A percentile compares a stretch with the other conserved stretches of the same genome.
Conservation (phyloP, 2,888 invertebrate species). For the Lepas anatifera region DNA sequence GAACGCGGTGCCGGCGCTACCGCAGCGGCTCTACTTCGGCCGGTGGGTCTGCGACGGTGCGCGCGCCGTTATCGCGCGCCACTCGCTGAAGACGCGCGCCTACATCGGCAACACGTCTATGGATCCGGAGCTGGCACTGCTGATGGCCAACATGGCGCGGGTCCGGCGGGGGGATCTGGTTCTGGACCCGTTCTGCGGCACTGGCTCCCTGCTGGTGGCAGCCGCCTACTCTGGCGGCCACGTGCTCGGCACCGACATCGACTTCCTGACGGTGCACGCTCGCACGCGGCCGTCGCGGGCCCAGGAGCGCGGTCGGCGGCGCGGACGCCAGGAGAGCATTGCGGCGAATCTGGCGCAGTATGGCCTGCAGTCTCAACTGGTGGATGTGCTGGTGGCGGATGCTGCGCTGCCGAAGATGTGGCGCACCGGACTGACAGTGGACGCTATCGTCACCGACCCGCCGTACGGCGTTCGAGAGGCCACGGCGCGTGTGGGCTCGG, state of each 20-base stretch:
- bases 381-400: conserved; percentile 85
- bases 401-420: conserved; percentile 65
- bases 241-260: too few relatives aligned
- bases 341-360: conserved; percentile 81
- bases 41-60: conserved; percentile 71
- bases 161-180: conserved; percentile 58
- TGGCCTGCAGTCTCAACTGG: conserved; percentile 54
- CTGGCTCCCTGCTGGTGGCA: conserved; percentile 65
- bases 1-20: conserved; percentile 49
- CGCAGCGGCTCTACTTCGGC: conserved; percentile 21
- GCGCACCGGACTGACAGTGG: conserved; percentile 55
- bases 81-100: conserved; percentile 76
- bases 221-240: conserved; percentile 84
- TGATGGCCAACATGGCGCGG: conserved; percentile 91
- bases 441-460: conserved; percentile 93
- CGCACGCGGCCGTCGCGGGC: conserved; percentile 58
- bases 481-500: conserved; percentile 62
- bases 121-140: conserved; percentile 85
- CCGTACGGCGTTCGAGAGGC: conserved; percentile 96
- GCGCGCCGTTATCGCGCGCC: conserved; percentile 59
- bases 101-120: conserved; percentile 98
- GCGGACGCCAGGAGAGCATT: conserved; percentile 65
- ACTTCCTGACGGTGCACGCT: too few relatives aligned
- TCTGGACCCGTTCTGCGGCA: conserved; percentile 81
- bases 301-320: conserved; percentile 29